phyloP scores from a whole-genome alignment of 2,888 invertebrate species.

The Nemotelus nigrinus region DNA sequence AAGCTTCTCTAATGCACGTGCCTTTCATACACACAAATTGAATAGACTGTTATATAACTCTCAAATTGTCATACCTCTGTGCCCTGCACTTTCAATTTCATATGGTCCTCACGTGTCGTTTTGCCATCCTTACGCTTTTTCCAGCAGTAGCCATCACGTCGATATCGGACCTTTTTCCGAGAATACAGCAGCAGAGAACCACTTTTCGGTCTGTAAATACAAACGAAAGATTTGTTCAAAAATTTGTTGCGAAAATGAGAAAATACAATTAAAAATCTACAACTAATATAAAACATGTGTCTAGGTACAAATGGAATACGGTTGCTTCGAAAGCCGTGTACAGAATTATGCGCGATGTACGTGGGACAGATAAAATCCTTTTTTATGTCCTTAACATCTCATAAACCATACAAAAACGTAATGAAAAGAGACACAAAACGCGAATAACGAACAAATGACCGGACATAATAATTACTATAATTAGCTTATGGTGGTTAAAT shows the following conservation, averaged over 20 bases:
- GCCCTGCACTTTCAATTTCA: slow-evolving; percentile 98
- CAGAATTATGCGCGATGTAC: slow-evolving; percentile 17
- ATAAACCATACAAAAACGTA: slow-evolving; percentile 39
- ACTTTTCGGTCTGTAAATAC: slow-evolving; percentile 85
- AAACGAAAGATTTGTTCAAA: neutral
- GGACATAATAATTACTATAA: slow-evolving; percentile 51
- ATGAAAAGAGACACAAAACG: slow-evolving; percentile 27
- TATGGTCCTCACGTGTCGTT: slow-evolving; percentile 98
- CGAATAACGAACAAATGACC: slow-evolving; percentile 25
- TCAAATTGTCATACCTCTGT: slow-evolving; percentile 74
- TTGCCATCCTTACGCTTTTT: slow-evolving; percentile 98
- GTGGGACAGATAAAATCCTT: slow-evolving; percentile 42
- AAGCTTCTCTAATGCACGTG: no score
- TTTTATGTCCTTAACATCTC: slow-evolving; percentile 41
- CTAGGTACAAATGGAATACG: neutral
- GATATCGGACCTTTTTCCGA: slow-evolving; percentile 93
- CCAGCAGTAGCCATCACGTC: slow-evolving; percentile 98
- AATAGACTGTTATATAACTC: no score
- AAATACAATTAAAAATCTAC: slow-evolving; percentile 28
- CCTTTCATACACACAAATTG: no score
- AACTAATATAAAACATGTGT: no score
- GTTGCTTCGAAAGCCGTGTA: slow-evolving; percentile 9
- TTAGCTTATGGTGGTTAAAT: slow-evolving; percentile 51
- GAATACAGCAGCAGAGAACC: slow-evolving; percentile 97
- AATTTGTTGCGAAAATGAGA: neutral